phyloP scores from a whole-genome alignment of 2,888 invertebrate species.

The Dasypogon diadema region DNA sequence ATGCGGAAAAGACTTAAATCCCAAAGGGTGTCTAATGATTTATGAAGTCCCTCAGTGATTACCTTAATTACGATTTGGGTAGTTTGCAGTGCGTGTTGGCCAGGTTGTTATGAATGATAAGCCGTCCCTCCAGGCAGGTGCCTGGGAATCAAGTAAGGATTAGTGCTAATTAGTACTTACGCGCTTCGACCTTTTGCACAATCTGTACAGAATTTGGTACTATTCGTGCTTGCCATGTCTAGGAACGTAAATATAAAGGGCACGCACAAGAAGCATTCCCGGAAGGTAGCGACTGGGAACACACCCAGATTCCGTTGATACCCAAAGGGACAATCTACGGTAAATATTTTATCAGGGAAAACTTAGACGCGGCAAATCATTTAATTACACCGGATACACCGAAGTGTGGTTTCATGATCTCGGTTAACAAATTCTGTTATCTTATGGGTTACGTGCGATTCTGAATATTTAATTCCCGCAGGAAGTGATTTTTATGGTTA shows the following conservation, averaged over 20 bases:
- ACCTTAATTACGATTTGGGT: slow-evolving; percentile 31
- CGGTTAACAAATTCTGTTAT: background rate
- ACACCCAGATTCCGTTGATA: background rate
- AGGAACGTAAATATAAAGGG: background rate
- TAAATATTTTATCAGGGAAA: slow-evolving; percentile 32
- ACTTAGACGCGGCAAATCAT: slow-evolving; percentile 28
- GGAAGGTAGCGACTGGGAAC: background rate
- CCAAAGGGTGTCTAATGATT: slow-evolving; percentile 30
- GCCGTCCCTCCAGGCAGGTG: slow-evolving; percentile 23
- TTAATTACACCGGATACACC: slow-evolving; percentile 17
- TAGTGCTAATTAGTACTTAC: slow-evolving; percentile 29
- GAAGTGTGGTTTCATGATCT: background rate
- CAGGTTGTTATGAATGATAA: slow-evolving; percentile 20
- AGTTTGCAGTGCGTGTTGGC: background rate
- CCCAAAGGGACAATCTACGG: slow-evolving; percentile 19
- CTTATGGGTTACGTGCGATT: background rate
- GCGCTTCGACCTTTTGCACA: slow-evolving; percentile 21
- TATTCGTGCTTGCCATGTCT: background rate
- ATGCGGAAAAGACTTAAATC: background rate
- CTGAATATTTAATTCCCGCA: slow-evolving; percentile 20
- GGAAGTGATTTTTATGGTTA: background rate
- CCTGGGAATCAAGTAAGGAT: slow-evolving; percentile 10
- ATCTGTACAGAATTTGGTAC: background rate
- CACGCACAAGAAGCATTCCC: background rate
- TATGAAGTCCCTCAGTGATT: slow-evolving; percentile 32